A percentile compares a stretch with the other conserved stretches of the same genome.
phyloP scores from a whole-genome alignment of 1,140 invertebrate species.

The Hycleus cichorii region DNA sequence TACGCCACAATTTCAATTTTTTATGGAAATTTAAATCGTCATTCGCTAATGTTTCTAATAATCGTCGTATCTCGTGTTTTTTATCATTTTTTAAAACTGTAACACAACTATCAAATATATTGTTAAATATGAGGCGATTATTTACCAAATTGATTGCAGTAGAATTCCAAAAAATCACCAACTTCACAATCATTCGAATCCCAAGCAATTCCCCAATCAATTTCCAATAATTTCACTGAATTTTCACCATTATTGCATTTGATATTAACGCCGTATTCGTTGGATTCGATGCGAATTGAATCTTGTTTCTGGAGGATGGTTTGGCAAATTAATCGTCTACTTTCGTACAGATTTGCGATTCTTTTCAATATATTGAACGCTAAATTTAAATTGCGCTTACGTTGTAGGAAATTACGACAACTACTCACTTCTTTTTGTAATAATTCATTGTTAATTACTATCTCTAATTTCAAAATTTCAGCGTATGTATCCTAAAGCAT shows the following conservation, averaged over 20 bases:
- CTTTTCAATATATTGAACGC: conserved; percentile 3
- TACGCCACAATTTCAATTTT: conserved; percentile 8
- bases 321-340: conserved; percentile 7
- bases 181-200: conserved; percentile 5
- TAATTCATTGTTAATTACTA: background rate
- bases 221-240: background rate
- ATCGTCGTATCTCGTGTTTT: background rate
- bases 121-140: no score
- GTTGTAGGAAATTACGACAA: conserved; percentile 13
- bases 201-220: conserved; percentile 8
- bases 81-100: background rate
- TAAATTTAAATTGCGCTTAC: conserved; percentile 10
- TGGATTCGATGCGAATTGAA: background rate
- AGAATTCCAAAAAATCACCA: conserved; percentile 10
- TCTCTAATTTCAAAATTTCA: conserved; percentile 16
- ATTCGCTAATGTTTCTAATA: background rate
- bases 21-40: background rate
- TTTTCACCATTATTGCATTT: conserved; percentile 1
- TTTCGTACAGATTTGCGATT: conserved; percentile 9
- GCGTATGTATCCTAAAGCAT: conserved; percentile 3
- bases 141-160: conserved; percentile 11
- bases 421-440: background rate
- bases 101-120: background rate
- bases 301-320: conserved; percentile 4
- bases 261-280: background rate